Evolutionary conservation across 2,113 vertebrate species (phyloP).

Genomic region (Gymnorhina tibicen): DNA sequence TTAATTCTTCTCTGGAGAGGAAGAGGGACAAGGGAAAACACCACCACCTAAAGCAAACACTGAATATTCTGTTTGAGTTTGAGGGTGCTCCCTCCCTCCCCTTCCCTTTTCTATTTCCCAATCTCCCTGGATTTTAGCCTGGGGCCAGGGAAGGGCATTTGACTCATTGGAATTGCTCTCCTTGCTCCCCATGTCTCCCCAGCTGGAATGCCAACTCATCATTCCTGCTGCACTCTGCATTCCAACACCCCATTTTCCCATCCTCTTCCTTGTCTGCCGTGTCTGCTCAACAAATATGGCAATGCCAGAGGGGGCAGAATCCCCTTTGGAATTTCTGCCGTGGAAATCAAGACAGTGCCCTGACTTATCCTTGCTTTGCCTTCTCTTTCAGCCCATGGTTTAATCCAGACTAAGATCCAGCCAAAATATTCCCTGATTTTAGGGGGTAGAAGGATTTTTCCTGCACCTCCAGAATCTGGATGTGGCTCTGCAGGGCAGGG

Average conservation of each 20-base stretch:
- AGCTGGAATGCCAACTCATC: background rate
- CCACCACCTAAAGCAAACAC: background rate
- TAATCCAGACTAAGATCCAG: background rate
- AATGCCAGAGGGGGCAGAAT: background rate
- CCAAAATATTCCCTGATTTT: background rate
- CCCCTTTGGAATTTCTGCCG: background rate
- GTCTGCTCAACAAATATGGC: background rate
- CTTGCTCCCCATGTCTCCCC: background rate
- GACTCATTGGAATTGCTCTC: background rate
- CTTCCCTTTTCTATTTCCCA: background rate
- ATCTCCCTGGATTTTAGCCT: background rate
- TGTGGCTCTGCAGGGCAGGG: background rate
- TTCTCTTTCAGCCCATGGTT: background rate
- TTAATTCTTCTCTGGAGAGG: background rate
- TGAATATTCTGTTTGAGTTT: background rate
- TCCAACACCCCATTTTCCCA: background rate
- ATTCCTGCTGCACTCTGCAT: background rate
- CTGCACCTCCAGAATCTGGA: background rate
- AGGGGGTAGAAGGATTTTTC: background rate
- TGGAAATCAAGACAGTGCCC: background rate
- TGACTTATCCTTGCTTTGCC: background rate
- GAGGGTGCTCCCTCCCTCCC: background rate
- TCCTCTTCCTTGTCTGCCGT: background rate
- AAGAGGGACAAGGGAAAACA: background rate
- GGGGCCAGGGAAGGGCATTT: background rate